Conservation (phyloP, 2,888 invertebrate genomes). For the Cylindroiulus punctatus region DNA sequence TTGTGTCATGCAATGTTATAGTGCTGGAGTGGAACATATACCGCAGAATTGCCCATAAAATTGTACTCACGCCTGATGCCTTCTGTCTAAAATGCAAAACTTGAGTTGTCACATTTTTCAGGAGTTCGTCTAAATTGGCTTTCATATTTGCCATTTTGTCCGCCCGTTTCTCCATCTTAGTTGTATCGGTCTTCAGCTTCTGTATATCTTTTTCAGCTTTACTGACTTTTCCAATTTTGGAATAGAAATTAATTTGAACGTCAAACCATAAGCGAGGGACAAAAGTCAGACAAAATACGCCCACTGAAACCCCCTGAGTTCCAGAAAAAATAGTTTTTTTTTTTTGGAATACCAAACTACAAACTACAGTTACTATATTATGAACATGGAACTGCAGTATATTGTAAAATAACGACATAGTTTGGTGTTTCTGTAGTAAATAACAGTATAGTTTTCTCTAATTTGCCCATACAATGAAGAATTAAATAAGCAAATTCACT, state of each 20-base stretch:
- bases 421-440: no score
- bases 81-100: conserved; percentile 47
- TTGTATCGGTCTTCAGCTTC: conserved; percentile 12
- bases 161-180: background rate
- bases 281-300: background rate
- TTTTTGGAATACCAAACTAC: background rate
- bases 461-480: no score
- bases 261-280: background rate
- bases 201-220: conserved; percentile 29
- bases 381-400: no score
- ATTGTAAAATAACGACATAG: no score
- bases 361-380: no score
- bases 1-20: no score
- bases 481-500: background rate
- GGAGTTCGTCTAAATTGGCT: background rate
- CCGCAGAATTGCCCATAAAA: no score
- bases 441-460: no score
- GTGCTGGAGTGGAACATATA: no score
- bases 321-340: no score
- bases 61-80: conserved; percentile 49
- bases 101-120: conserved; percentile 13
- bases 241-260: background rate
- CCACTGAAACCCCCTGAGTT: background rate
- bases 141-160: background rate
- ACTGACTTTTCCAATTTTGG: conserved; percentile 35